Conservation (phyloP, 2,888 invertebrate genomes). For the Spicauda simplicius region DNA sequence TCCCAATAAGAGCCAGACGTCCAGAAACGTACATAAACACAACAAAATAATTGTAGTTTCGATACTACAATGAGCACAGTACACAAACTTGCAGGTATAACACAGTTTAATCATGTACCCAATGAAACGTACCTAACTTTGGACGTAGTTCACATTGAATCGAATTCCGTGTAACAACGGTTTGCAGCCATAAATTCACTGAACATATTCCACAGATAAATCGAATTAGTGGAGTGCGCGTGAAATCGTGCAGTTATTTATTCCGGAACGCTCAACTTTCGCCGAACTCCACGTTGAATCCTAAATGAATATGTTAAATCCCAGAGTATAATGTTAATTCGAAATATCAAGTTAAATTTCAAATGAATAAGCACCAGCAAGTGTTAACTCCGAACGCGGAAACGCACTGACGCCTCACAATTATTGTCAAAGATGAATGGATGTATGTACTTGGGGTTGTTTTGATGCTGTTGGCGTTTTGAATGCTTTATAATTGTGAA, state of each 20-base stretch:
- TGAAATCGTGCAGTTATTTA: conserved; percentile 68
- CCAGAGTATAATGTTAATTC: conserved; percentile 16
- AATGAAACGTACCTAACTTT: conserved; percentile 7
- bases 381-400: conserved; percentile 68
- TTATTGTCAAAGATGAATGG: conserved; percentile 66
- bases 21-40: no score
- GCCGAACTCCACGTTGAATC: conserved; percentile 69
- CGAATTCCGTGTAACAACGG: not conserved
- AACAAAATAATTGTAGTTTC: no score
- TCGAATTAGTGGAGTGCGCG: conserved; percentile 56
- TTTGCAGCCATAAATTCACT: conserved; percentile 51
- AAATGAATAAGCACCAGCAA: conserved; percentile 71
- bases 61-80: no score
- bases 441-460: conserved; percentile 7
- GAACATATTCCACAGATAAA: conserved; percentile 59
- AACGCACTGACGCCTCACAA: conserved; percentile 63
- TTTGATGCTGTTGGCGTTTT: conserved; percentile 1
- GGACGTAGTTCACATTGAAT: conserved; percentile 10
- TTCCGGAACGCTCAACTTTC: conserved; percentile 57
- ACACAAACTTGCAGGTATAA: not conserved
- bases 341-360: conserved; percentile 58
- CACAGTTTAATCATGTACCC: not conserved
- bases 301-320: conserved; percentile 63
- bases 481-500: not conserved
- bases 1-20: no score